phyloP scores from a whole-genome alignment of 2,797 vertebrate species.

The Coregonus ussuriensis region DNA sequence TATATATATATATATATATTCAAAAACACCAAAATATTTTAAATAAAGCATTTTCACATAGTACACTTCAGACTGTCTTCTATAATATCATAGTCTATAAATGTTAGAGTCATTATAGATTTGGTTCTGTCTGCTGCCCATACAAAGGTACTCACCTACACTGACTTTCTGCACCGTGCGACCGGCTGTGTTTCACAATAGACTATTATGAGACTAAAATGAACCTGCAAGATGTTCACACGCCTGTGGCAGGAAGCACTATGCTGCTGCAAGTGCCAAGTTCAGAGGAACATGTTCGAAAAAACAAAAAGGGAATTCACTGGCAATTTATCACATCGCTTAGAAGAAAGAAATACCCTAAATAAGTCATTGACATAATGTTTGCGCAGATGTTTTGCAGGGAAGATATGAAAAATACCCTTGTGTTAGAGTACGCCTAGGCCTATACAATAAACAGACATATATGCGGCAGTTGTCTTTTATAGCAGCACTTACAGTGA shows the following conservation, averaged over 20 bases:
- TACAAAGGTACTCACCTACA: not conserved
- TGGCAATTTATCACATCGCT: not conserved
- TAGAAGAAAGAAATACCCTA: not conserved
- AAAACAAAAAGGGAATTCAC: conserved; percentile 10
- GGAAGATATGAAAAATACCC: not conserved
- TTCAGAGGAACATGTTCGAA: not conserved
- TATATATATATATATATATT: not conserved
- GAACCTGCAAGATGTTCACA: not conserved
- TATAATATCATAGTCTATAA: not conserved
- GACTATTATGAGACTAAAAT: not conserved
- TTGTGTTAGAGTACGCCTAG: no score
- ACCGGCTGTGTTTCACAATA: not conserved
- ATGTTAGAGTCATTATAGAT: no score
- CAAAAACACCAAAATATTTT: not conserved
- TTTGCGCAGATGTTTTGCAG: not conserved
- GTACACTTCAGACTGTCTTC: not conserved
- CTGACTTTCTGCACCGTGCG: not conserved
- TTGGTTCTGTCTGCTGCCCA: not conserved
- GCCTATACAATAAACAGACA: not conserved
- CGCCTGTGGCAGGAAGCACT: not conserved
- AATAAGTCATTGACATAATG: not conserved
- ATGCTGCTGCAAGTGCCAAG: no score
- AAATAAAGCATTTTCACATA: not conserved
- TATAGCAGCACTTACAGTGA: no score
- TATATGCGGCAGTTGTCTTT: not conserved